Conservation (phyloP, 2,888 invertebrate genomes). For the Trimorus sp. region DNA sequence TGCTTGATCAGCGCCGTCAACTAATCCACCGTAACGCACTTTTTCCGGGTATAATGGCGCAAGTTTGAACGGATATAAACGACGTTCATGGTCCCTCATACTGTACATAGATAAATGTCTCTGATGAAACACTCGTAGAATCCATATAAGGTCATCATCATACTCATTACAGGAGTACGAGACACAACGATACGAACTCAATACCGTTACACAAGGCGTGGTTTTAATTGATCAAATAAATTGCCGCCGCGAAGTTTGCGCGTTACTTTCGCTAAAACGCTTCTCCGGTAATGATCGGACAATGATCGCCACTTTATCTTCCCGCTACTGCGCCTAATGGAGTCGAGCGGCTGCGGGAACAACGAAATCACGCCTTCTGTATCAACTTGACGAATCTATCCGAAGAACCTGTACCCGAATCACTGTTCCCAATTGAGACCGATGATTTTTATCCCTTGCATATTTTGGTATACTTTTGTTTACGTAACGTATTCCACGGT, state of each 20-base stretch:
- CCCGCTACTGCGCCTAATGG: no score
- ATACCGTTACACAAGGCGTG: constrained; percentile 51
- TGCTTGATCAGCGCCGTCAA: neutral
- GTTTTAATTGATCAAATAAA: constrained; percentile 37
- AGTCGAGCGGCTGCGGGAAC: no score
- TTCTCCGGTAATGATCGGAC: neutral
- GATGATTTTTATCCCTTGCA: constrained; percentile 43
- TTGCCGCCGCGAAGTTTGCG: constrained; percentile 2
- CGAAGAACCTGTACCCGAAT: constrained; percentile 22
- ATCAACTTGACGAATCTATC: constrained; percentile 4
- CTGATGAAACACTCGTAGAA: constrained; percentile 45
- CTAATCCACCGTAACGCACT: neutral
- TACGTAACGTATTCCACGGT: constrained; percentile 42
- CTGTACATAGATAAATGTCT: constrained; percentile 58
- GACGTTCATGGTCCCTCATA: constrained; percentile 60
- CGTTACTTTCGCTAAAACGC: neutral
- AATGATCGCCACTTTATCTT: no score
- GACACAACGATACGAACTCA: constrained; percentile 51
- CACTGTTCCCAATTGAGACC: constrained; percentile 26
- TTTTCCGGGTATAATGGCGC: constrained; percentile 31
- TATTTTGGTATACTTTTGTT: constrained; percentile 49
- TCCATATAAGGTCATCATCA: constrained; percentile 43
- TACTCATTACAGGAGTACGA: constrained; percentile 41
- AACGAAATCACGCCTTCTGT: constrained; percentile 4
- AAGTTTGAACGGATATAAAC: constrained; percentile 40